Percentiles rank a stretch among this genome's conserved stretches.
These are phyloP conservation scores for Erebia ligea DNA, from an alignment of 2,888 invertebrate genomes.

Conservation along the genomic window DNA sequence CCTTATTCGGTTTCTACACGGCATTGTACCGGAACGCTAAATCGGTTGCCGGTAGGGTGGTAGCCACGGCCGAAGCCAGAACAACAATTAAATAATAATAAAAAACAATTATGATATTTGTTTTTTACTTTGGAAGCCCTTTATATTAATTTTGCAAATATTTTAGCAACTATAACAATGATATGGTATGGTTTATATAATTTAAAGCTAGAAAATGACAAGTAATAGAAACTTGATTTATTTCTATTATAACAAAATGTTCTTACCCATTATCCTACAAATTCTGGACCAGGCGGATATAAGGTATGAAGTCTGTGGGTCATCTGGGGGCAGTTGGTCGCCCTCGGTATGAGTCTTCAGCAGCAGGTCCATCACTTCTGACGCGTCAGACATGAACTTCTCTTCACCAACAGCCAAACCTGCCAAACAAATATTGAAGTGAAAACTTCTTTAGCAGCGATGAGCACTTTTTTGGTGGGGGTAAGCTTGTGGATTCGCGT, in stretches of 20 bases:
- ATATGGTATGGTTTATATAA: not conserved
- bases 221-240: not conserved
- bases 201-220: not conserved
- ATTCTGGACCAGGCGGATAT: conserved; percentile 99
- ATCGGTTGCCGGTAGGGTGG: too few species aligned
- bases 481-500: too few species aligned
- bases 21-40: too few species aligned
- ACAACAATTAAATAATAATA: too few species aligned
- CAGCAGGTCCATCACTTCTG: conserved; percentile 97
- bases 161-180: not conserved
- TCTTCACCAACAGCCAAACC: conserved; percentile 90
- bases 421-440: conserved; percentile 43
- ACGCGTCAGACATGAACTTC: conserved; percentile 95
- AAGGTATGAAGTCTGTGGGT: conserved; percentile 98
- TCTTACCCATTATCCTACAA: conserved; percentile 92
- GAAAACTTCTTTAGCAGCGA: too few species aligned
- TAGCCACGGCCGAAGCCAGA: too few species aligned
- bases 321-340: conserved; percentile 94
- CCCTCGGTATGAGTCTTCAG: conserved; percentile 94
- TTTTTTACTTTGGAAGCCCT: too few species aligned
- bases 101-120: too few species aligned
- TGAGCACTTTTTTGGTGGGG: too few species aligned
- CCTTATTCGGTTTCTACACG: too few species aligned
- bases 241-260: not conserved
- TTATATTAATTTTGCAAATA: too few species aligned